These are phyloP conservation scores for Hormaphis cornu DNA, from an alignment of 1,140 invertebrate genomes.

Conservation along the genomic window DNA sequence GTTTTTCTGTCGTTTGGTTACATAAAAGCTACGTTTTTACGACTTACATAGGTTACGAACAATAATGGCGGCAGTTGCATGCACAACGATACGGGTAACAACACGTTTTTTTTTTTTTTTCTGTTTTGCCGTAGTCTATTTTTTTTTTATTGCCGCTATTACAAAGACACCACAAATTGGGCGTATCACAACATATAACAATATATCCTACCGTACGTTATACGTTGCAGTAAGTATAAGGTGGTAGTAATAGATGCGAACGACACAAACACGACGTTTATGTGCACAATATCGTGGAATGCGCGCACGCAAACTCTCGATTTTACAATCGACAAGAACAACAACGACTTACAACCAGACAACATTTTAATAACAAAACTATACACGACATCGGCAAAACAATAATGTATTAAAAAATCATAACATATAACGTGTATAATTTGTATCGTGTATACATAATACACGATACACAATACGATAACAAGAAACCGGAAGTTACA, in stretches of 20 bases:
- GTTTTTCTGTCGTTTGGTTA: neutral
- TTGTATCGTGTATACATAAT: neutral
- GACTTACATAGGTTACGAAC: neutral
- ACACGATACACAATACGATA: conserved; percentile 11
- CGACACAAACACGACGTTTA: neutral
- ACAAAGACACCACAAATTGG: too few species aligned
- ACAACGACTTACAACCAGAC: neutral
- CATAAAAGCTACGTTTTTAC: conserved; percentile 10
- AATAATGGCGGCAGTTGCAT: neutral
- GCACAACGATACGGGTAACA: too few species aligned
- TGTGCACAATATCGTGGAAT: neutral
- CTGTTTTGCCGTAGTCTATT: too few species aligned
- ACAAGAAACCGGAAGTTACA: conserved; percentile 16
- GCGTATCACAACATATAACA: too few species aligned
- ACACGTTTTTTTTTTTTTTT: neutral
- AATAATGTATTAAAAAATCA: conserved; percentile 2
- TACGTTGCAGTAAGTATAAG: too few species aligned
- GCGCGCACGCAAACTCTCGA: neutral
- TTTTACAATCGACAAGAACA: neutral
- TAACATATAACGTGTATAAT: neutral
- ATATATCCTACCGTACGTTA: too few species aligned
- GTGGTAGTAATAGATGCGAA: too few species aligned
- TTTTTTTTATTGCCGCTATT: too few species aligned
- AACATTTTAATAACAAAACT: conserved; percentile 26
- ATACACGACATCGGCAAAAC: conserved; percentile 2